These are phyloP conservation scores for Drosophila antonietae DNA, from an alignment of 2,888 invertebrate species.

Conservation along the genomic window DNA sequence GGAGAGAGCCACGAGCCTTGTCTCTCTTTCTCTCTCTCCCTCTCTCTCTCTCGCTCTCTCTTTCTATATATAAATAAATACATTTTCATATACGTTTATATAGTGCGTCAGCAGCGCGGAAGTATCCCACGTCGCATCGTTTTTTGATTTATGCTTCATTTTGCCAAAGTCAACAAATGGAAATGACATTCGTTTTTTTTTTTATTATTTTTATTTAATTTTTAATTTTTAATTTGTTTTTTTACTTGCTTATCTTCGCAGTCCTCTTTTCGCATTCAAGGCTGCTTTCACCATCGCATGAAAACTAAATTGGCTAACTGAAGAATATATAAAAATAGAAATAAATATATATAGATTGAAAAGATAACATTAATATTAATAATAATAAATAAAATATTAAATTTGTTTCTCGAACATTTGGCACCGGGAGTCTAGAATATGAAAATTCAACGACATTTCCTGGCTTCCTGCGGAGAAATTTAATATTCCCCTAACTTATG, in stretches of 20 bases:
- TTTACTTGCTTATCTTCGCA: not conserved
- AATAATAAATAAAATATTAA: not conserved
- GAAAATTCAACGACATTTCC: conserved; percentile 49
- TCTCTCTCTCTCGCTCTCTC: not conserved
- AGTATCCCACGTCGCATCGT: conserved; percentile 42
- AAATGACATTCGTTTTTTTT: conserved; percentile 61
- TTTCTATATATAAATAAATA: not conserved
- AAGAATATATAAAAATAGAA: not conserved
- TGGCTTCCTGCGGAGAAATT: conserved; percentile 62
- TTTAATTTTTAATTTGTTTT: conserved; percentile 7
- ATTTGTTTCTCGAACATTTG: conserved; percentile 53
- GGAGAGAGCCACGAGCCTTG: conserved; percentile 8
- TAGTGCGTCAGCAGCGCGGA: conserved; percentile 71
- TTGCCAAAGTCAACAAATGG: conserved; percentile 74
- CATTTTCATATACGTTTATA: conserved; percentile 3
- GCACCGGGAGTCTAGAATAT: conserved; percentile 63
- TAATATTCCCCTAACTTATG: conserved; percentile 47
- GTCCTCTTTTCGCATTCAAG: conserved; percentile 1
- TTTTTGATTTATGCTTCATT: conserved; percentile 73
- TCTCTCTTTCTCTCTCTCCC: not conserved
- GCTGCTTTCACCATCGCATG: not conserved
- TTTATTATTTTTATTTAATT: conserved; percentile 21
- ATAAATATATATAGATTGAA: not conserved
- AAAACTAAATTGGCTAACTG: not conserved
- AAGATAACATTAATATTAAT: not conserved